Evolutionary conservation across 2,797 vertebrate species (phyloP), one percentile per base, ranked within the genome.

Genomic region (Philypnodon macrostomus): DNA sequence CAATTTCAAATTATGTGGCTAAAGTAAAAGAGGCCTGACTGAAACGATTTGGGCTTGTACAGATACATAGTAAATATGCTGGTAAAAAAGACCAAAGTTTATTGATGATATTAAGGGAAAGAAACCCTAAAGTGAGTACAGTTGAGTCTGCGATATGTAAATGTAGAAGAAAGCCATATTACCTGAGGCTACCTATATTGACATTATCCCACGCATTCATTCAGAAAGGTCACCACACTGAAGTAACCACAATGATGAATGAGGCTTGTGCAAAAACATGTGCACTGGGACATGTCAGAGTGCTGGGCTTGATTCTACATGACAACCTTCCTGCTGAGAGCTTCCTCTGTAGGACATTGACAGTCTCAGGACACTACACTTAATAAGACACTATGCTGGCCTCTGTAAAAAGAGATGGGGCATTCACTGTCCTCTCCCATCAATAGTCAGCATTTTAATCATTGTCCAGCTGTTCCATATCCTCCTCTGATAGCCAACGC

Each of bases 391-490:
- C 26, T 16, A 32, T n/a, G n/a, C n/a, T n/a, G n/a, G n/a, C n/a
- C n/a, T n/a, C n/a, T 46, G 51, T 60, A 44, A 68, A 80, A 76
- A 66, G 63, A 75, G 58, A 67, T 39, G 56, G 41, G 55, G 56
- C 70, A 60, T 73, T 78, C 64, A 69, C 17, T 58, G 53, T 71
- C 62, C 62, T 79, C 41, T 55, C 47, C 58, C 46, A 44, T 23
- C 48, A 71, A 73, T 54, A 59, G 60, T 62, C 70, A 73, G 66
- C 64, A 36, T 77, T 76, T 73, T 66, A 75, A 73, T 67, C 60
- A 65, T 64, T 67, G 53, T 76, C 58, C 75, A 73, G 68, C 53
- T 70, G 59, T 73, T 77, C 66, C 49, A 40, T 60, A 41, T 74
- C 50, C 32, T 44, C n/a, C n/a, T 60, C 51, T 59, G 31, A 72